Evolutionary conservation across 2,797 vertebrate genomes (phyloP).

Genomic region (Galaxias olidus): DNA sequence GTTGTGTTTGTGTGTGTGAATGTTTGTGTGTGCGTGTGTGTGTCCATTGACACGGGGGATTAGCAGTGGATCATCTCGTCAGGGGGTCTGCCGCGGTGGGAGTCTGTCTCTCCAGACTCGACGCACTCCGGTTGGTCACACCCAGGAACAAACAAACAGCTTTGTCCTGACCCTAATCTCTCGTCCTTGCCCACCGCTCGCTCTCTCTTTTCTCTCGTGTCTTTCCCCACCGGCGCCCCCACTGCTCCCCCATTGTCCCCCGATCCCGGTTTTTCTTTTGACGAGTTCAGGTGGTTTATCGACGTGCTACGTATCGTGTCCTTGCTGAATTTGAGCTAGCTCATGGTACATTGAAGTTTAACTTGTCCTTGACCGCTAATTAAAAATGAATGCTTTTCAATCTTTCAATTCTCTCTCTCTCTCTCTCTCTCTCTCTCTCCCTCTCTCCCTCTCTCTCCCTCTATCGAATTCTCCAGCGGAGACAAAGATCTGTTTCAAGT

Average conservation of each 20-base stretch:
- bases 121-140: constrained; percentile 10
- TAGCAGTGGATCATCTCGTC: constrained; percentile 16
- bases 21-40: not conserved
- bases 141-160: not conserved
- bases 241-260: too few species aligned
- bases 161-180: constrained; percentile 19
- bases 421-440: constrained; percentile 3
- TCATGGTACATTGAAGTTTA: too few species aligned
- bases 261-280: too few species aligned
- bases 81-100: not conserved
- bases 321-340: too few species aligned
- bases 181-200: not conserved
- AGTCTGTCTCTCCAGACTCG: too few species aligned
- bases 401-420: constrained; percentile 2
- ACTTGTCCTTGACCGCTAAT: too few species aligned
- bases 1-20: not conserved
- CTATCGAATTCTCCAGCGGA: constrained; percentile 74
- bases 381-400: not conserved
- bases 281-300: too few species aligned
- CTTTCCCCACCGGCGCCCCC: not conserved
- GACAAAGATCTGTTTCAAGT: constrained; percentile 98
- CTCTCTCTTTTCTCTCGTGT: constrained; percentile 8
- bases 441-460: constrained; percentile 8
- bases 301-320: too few species aligned
- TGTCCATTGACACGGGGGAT: constrained; percentile 8